Conservation (phyloP, 2,888 invertebrate genomes). For the Idaea aversata region DNA sequence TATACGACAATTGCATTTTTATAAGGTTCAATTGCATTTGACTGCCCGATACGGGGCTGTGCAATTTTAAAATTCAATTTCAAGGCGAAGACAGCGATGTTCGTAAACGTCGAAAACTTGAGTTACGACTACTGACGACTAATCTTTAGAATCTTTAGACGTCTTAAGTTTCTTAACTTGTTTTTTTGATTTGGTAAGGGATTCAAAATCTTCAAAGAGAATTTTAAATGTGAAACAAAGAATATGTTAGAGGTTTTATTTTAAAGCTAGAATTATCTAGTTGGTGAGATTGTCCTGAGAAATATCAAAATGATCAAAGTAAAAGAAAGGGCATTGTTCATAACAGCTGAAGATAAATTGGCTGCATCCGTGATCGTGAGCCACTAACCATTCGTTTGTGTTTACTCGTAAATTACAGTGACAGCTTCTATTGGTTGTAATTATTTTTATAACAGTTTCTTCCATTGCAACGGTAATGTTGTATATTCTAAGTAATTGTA, state of each 20-base stretch:
- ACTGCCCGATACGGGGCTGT: constrained; percentile 14
- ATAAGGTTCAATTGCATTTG: constrained; percentile 59
- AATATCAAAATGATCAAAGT: constrained; percentile 7
- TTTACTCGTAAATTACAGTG: constrained; percentile 42
- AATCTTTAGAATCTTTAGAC: background rate
- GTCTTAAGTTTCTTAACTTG: background rate
- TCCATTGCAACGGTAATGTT: constrained; percentile 16
- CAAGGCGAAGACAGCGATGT: background rate
- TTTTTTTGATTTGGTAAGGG: background rate
- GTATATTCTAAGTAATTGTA: constrained; percentile 11
- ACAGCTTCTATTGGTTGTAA: constrained; percentile 47
- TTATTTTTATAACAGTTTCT: constrained; percentile 31
- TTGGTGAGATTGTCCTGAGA: background rate
- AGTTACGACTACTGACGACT: background rate
- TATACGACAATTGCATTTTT: constrained; percentile 70
- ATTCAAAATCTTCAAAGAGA: background rate
- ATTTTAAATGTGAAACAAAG: background rate
- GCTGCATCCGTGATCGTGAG: constrained; percentile 48
- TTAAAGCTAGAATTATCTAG: background rate
- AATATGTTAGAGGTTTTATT: background rate
- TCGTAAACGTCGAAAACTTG: background rate
- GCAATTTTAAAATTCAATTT: constrained; percentile 6
- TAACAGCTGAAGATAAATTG: constrained; percentile 48
- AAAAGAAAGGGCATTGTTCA: constrained; percentile 21
- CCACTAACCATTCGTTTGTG: constrained; percentile 45